Percentiles rank a stretch among this genome's conserved stretches.
phyloP scores from a whole-genome alignment of 1,140 invertebrate species.

The Holcopasites calliopsidis region DNA sequence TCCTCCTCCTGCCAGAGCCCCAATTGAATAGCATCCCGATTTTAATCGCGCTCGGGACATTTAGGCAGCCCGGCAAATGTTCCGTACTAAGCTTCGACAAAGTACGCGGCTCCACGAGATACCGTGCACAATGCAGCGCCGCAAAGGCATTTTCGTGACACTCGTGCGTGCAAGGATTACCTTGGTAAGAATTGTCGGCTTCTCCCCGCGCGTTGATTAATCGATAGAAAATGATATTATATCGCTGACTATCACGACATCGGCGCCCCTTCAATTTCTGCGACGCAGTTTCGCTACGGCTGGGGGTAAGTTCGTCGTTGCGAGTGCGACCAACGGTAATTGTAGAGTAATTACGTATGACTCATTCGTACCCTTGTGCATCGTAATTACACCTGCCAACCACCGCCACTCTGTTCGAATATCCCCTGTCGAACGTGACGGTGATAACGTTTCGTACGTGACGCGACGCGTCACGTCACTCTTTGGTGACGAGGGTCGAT shows the following conservation, averaged over 20 bases:
- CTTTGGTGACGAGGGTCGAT: no score
- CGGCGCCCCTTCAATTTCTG: slow-evolving; percentile 46
- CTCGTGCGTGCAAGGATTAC: slow-evolving; percentile 46
- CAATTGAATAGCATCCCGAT: slow-evolving; percentile 30
- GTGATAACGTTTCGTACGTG: background rate
- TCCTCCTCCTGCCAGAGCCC: background rate
- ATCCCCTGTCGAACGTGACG: background rate
- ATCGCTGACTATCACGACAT: slow-evolving; percentile 11
- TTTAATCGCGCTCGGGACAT: slow-evolving; percentile 17
- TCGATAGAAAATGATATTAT: slow-evolving; percentile 58
- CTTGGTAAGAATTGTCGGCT: slow-evolving; percentile 32
- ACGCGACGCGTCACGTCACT: background rate
- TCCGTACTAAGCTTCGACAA: slow-evolving; percentile 19
- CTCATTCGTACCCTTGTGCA: slow-evolving; percentile 6
- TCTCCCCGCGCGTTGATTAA: background rate
- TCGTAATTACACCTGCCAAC: slow-evolving; percentile 1
- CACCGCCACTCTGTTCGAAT: background rate
- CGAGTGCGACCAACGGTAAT: no score
- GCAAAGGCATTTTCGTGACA: slow-evolving; percentile 23
- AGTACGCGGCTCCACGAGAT: slow-evolving; percentile 5
- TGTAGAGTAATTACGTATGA: slow-evolving; percentile 18
- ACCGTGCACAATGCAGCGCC: background rate
- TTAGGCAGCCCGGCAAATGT: slow-evolving; percentile 16
- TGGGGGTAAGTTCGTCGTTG: no score
- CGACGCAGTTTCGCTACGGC: background rate